These are phyloP conservation scores for Holothuria glaberrima DNA, from an alignment of 35 echinoderm and acorn worm species.

Conservation along the genomic window DNA sequence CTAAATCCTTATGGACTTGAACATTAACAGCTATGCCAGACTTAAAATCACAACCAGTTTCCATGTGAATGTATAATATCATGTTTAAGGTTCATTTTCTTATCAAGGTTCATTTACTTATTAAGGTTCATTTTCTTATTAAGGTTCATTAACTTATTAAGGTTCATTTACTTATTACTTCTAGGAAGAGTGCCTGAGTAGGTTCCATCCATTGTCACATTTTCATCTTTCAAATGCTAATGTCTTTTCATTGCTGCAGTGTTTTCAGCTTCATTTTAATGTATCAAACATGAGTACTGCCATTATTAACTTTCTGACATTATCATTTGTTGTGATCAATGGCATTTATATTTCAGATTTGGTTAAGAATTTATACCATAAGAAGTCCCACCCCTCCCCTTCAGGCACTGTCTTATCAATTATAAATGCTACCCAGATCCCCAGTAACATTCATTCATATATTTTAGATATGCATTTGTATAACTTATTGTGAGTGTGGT, in stretches of 20 bases:
- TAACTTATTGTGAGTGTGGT: too few species aligned
- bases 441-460: too few species aligned
- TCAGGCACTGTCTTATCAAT: not conserved
- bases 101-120: too few species aligned
- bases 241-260: not conserved
- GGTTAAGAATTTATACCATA: too few species aligned
- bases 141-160: too few species aligned
- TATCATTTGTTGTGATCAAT: not conserved
- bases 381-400: not conserved
- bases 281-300: not conserved
- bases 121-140: too few species aligned
- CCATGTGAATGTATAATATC: too few species aligned
- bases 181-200: not conserved
- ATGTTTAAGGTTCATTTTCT: too few species aligned
- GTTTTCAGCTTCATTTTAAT: not conserved
- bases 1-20: not conserved
- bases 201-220: constrained; percentile 4
- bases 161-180: not conserved
- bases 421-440: too few species aligned
- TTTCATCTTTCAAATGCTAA: not conserved
- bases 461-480: too few species aligned
- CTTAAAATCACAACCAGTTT: too few species aligned
- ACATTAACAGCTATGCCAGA: too few species aligned
- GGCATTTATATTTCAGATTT: not conserved
- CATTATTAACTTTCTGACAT: not conserved